Evolutionary conservation across 2,113 vertebrate genomes (phyloP), one percentile per base, ranked within the genome.

Genomic region (Haemorhous mexicanus): DNA sequence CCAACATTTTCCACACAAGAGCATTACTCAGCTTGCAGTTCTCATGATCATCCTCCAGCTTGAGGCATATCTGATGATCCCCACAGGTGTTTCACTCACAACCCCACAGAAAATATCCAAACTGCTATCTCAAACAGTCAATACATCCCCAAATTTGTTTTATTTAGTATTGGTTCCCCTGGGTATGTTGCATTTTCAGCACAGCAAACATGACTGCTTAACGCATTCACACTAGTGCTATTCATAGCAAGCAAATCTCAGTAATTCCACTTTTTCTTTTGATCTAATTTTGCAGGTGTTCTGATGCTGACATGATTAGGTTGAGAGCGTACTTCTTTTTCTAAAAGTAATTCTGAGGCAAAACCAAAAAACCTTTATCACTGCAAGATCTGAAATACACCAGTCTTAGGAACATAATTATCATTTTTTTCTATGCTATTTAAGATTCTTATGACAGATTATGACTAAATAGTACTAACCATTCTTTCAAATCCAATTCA

Each of bases 241-340:
- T 94, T 95, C 88, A 95, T 92, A 95, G 91, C 87, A 89, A 69
- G 56, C 67, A 94, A 93, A 80, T 59, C 81, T 94, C 86, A 90
- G 86, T 92, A 95, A 96, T 82, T 82, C 43, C 2, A 8, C 58
- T 77, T 91, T 89, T 89, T 90, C 88, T 90, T 97, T 96, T 97
- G 95, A 95, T 97, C 90, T 97, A 93, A 93, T 97, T 95, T 96
- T 96, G 90, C 95, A 95, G 94, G 82, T 96, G 89, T 91, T 91
- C 84, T 84, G 78, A 92, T 83, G 72, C 75, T 88, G 88, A 91
- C 87, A 92, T 63, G 81, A 95, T 93, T 89, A 94, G 91, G 66
- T 66, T 89, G 66, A 91, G 32, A 94, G 67, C 58, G 56, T 44
- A 73, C 24, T 69, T 73, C 50, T 92, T 94, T 88, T 50, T 95